These are phyloP conservation scores for Catharus fuscescens DNA, from an alignment of 2,113 vertebrate species.

Conservation along the genomic window DNA sequence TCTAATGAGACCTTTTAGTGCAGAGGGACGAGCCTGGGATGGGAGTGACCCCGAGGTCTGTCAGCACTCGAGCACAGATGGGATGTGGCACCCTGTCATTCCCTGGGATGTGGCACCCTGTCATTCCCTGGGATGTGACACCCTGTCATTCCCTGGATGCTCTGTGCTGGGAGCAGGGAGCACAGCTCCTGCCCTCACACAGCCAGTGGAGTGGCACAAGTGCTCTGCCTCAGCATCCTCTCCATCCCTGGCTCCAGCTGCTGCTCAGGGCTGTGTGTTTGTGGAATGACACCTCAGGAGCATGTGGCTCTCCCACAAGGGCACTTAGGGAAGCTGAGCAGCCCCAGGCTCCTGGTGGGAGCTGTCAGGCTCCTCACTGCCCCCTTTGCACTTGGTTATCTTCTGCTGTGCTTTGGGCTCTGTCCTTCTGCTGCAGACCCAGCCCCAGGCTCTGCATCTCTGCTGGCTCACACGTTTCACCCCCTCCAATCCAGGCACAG, in stretches of 20 bases:
- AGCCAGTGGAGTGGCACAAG: fast-evolving
- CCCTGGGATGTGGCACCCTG: too few relatives aligned
- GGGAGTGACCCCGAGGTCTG: fast-evolving
- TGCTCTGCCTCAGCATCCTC: not conserved
- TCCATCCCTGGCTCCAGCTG: fast-evolving
- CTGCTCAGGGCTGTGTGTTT: not conserved
- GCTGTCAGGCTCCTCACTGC: fast-evolving
- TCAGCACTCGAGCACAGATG: not conserved
- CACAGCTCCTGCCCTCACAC: fast-evolving
- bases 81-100: not conserved
- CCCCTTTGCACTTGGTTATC: not conserved
- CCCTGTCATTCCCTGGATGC: not conserved
- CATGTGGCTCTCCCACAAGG: not conserved
- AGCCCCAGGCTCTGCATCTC: not conserved
- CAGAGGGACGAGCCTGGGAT: not conserved
- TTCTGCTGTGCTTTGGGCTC: not conserved
- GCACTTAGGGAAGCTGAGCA: not conserved
- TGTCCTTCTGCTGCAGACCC: not conserved
- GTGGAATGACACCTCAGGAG: fast-evolving
- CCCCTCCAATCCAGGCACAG: not conserved
- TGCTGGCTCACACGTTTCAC: fast-evolving
- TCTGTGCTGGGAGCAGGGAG: not conserved
- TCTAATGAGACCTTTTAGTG: not conserved
- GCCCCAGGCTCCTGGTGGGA: fast-evolving
- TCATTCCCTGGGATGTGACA: too few relatives aligned